These are phyloP conservation scores for Montipora foliosa DNA, from an alignment of 64 coral and sea anemone genomes.

Conservation along the genomic window DNA sequence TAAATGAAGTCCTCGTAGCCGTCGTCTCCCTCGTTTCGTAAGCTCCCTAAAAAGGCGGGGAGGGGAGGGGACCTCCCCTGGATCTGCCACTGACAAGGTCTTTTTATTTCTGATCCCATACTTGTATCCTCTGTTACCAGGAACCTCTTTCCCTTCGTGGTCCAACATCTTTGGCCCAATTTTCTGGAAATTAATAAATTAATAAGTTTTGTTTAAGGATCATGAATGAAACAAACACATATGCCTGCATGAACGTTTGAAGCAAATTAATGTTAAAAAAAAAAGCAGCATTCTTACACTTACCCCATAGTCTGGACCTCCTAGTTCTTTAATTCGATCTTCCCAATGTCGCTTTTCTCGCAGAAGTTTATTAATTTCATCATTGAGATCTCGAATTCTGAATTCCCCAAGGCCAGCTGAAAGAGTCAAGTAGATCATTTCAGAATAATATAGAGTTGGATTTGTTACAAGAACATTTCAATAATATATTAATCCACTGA, in stretches of 20 bases:
- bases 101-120: conserved; percentile 16
- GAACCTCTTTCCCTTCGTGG: conserved; percentile 98
- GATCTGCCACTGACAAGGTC: too few species aligned
- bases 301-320: conserved; percentile 96
- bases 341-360: conserved; percentile 97
- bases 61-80: too few species aligned
- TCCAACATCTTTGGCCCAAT: conserved; percentile 99
- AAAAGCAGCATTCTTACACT: not conserved
- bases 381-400: conserved; percentile 96
- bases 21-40: too few species aligned
- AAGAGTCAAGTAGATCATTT: not conserved
- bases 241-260: too few species aligned
- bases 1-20: too few species aligned
- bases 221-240: too few species aligned
- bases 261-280: too few species aligned
- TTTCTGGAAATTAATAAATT: conserved; percentile 68
- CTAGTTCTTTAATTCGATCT: conserved; percentile 94
- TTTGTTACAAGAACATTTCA: too few species aligned
- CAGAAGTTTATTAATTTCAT: conserved; percentile 97
- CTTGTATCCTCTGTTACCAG: conserved; percentile 99
- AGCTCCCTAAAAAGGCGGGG: too few species aligned
- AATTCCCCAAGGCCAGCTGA: conserved; percentile 98
- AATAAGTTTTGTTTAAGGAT: too few species aligned
- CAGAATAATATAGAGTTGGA: too few species aligned
- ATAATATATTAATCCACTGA: too few species aligned